Evolutionary conservation across 2,113 vertebrate genomes (phyloP), one percentile per base, ranked within the genome.

Genomic region (Myanophis thanlyinensis): DNA sequence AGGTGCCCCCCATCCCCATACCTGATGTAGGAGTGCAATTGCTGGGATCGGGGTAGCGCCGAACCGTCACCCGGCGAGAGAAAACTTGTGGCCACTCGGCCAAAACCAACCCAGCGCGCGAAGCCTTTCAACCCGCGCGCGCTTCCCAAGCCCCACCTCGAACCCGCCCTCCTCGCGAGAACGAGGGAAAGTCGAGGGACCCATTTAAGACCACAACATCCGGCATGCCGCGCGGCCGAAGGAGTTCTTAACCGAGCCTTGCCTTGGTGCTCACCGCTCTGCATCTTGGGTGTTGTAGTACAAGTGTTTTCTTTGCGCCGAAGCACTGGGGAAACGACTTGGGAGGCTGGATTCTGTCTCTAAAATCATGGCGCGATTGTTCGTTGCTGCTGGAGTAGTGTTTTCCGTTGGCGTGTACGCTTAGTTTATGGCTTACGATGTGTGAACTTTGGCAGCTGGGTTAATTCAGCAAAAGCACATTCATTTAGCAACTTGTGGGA

Each of bases 101-200:
- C 27, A 3, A 5, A 0, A 22, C 22, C 46, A 6, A 25, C 15
- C 1, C 23, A 67, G 4, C 91, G 35, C 0, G 85, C 22, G 30
- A 3, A 44, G 10, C 9, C 35, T 93, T 97, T 97, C 93, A 94
- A 96, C 94, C 73, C 51, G 93, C 96, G 94, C 96, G 96, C 96
- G 95, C 95, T 87, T 7, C 27, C 46, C 53, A 12, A 51, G 44
- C 22, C 5, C 25, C 25, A 44, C 25, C 2, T 22, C 13, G 49
- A 2, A 54, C 52, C 53, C 73, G 30, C 88, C 88, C 44, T 88
- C 30, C 27, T n/a, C 0, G 3, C 23, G 51, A 88, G 49, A 35
- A 7, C 49, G 7, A 80, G 47, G 30, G 7, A 4, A 49, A 11
- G 3, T 27, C 4, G 30, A 30, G 0, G 20, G 20, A 18, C n/a